Percentiles rank a stretch among this genome's conserved stretches.
These are phyloP conservation scores for Salticus scenicus DNA, from an alignment of 2,888 invertebrate species.

Conservation along the genomic window DNA sequence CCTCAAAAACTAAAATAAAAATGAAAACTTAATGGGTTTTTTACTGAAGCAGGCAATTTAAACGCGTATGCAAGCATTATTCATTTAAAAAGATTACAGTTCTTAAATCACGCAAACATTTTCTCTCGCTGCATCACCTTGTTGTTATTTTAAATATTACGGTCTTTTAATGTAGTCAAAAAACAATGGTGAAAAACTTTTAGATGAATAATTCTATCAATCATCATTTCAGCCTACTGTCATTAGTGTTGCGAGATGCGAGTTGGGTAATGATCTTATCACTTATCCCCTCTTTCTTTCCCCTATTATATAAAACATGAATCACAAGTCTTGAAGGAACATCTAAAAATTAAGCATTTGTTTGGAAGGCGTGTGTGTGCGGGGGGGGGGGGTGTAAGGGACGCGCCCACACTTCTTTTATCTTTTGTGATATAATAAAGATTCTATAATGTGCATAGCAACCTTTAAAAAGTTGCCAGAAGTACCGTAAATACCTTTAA, in stretches of 20 bases:
- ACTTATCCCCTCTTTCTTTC: neutral
- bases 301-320: neutral
- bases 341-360: neutral
- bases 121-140: neutral
- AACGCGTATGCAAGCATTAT: neutral
- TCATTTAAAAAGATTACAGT: neutral
- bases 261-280: neutral
- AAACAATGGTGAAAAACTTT: neutral
- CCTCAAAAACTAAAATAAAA: too few species aligned
- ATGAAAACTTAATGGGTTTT: neutral
- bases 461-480: neutral
- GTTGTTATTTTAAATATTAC: neutral
- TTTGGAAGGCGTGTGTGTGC: neutral
- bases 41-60: neutral
- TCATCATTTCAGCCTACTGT: neutral
- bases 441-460: neutral
- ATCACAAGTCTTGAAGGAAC: neutral
- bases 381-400: neutral
- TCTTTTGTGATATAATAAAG: neutral
- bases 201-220: neutral
- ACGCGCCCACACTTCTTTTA: neutral
- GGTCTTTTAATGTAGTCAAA: neutral
- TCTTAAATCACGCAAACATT: neutral
- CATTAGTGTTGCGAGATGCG: neutral
- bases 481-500: constrained; percentile 7